Percentiles rank a stretch among this genome's conserved stretches.
These are phyloP conservation scores for Pseudocheirus occidentalis DNA, from an alignment of 2,797 vertebrate species.

Conservation along the genomic window DNA sequence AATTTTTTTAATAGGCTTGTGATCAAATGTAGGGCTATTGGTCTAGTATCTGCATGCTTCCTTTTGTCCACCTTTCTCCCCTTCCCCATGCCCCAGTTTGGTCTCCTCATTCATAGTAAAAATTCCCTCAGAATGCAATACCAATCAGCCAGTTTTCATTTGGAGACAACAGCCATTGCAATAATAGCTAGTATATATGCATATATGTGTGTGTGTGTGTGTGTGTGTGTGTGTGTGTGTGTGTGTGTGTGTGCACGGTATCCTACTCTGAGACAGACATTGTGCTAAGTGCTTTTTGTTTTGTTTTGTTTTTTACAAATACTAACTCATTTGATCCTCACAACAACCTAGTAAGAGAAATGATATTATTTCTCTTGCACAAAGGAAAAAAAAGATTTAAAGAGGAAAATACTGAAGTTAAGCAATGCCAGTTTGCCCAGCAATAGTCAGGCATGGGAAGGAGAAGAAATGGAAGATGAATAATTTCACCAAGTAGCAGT, in stretches of 20 bases:
- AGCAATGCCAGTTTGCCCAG: not conserved
- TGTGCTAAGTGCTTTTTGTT: not conserved
- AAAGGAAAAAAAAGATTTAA: not conserved
- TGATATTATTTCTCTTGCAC: not conserved
- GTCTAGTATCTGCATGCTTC: not conserved
- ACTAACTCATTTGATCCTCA: not conserved
- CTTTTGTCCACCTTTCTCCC: not conserved
- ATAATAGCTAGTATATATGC: not conserved
- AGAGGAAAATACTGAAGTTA: not conserved
- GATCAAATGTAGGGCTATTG: not conserved
- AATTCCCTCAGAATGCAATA: not conserved
- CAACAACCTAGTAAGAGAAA: not conserved
- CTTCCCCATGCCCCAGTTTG: not conserved
- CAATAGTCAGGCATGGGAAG: not conserved
- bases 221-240: too few species aligned
- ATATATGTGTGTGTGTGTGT: too few species aligned
- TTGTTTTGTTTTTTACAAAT: not conserved
- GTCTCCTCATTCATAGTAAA: not conserved
- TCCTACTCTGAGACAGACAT: not conserved
- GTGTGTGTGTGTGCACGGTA: too few species aligned
- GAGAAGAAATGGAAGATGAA: not conserved
- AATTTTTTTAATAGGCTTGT: not conserved
- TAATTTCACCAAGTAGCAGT: not conserved
- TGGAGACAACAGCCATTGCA: not conserved
- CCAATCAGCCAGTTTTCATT: not conserved